Evolutionary conservation across 2,797 vertebrate genomes (phyloP), one percentile per base, ranked within the genome.

Genomic region (Oryzias dopingdopingensis): DNA sequence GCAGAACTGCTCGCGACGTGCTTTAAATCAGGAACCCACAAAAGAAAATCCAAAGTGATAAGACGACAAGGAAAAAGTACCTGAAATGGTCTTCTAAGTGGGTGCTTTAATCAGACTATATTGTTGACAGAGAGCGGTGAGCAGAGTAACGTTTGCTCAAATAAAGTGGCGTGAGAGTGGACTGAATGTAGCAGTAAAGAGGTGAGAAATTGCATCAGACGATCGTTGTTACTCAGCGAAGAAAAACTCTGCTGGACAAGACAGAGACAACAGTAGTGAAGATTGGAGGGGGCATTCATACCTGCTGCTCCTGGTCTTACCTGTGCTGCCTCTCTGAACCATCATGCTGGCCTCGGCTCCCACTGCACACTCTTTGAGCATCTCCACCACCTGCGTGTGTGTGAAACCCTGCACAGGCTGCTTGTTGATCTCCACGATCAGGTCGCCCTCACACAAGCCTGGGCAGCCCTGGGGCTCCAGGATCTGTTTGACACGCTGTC

Each of bases 351-450:
- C 93, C 88, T 98, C 95, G 1, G 91, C 91, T 84, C 96, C 96
- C 66, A 98, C 88, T 12, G 93, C 91, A 73, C 96, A 97, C 86
- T 99, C 96, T 91, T 99, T 99, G 57, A 99, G 94, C 81, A 97
- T 94, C 89, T 99, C 96, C 93, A 99, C 96, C 87, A 99, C 96
- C 92, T 98, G 96, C 29, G 93, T 90, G 93, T 99, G 96, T 69
- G 92, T 92, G 88, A 96, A 89, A 75, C 92, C 94, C 80, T 95
- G 94, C 76, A 95, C 96, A 46, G 91, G 92, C 82, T 95, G 95
- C 90, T 96, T 96, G 93, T 99, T 99, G 81, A 99, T 95, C 93
- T 99, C 96, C 87, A 97, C 86, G 76, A 99, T 95, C 79, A 98
- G 94, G 91, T 99, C 96, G 0, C 96, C 95, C 92, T 98, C 96